These are phyloP conservation scores for Ceuthmochares aereus DNA, from an alignment of 2,113 vertebrate genomes.

Conservation along the genomic window DNA sequence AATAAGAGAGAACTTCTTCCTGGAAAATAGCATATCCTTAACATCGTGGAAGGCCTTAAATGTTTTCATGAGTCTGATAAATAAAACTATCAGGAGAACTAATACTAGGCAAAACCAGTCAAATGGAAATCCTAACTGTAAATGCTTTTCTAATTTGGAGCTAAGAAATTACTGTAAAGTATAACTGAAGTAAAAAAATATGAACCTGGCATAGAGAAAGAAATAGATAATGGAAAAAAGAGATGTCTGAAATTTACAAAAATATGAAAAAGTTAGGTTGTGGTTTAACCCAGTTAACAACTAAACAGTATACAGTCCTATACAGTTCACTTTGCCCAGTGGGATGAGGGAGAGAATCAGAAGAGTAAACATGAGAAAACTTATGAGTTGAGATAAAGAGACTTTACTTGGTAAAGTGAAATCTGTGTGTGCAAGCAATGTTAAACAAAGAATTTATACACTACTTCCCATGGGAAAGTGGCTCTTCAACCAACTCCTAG, in stretches of 20 bases:
- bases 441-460: no score
- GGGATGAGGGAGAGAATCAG: no score
- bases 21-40: neutral
- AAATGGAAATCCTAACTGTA: neutral
- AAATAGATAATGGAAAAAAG: neutral
- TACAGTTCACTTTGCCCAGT: no score
- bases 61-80: neutral
- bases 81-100: neutral
- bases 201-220: neutral
- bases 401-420: no score
- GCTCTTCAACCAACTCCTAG: no score
- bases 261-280: neutral
- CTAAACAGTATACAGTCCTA: no score
- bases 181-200: neutral
- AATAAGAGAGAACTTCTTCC: neutral
- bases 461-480: no score
- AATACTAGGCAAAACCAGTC: neutral
- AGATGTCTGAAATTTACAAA: neutral
- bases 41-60: rapidly evolving
- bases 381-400: no score
- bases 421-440: no score
- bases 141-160: neutral
- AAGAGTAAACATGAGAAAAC: no score
- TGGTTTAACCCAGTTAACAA: no score
- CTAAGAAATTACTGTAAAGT: neutral